phyloP scores from a whole-genome alignment of 2,797 vertebrate species.

The Cyclura pinguis region DNA sequence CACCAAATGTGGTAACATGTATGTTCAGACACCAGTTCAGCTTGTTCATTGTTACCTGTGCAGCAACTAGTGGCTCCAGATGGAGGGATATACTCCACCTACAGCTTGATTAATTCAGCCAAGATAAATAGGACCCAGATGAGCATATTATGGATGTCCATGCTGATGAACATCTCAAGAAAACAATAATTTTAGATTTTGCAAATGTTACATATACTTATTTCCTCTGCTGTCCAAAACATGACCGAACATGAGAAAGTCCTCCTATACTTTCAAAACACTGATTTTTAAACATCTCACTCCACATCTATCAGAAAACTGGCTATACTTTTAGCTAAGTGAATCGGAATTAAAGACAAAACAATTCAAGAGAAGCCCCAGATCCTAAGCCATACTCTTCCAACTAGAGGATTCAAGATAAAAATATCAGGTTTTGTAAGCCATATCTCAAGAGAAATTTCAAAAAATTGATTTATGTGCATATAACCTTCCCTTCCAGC shows the following conservation, averaged over 20 bases:
- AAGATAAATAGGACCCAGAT: not conserved
- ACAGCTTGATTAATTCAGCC: not conserved
- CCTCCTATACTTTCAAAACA: not conserved
- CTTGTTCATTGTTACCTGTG: not conserved
- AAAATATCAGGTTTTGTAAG: not conserved
- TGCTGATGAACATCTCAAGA: not conserved
- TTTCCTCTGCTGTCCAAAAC: not conserved
- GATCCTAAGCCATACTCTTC: not conserved
- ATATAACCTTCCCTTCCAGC: slow-evolving; percentile 19
- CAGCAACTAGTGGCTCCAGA: not conserved
- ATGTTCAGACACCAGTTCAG: not conserved
- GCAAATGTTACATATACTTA: not conserved
- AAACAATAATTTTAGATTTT: not conserved
- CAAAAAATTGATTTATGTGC: not conserved
- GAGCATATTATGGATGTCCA: not conserved
- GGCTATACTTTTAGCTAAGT: not conserved
- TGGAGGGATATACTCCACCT: not conserved
- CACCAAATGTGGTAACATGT: not conserved
- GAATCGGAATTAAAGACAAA: not conserved
- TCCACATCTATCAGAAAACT: not conserved
- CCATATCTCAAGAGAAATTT: not conserved
- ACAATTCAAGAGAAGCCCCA: not conserved
- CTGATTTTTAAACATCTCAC: no score
- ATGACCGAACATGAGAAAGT: not conserved
- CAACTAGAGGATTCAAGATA: not conserved